Conservation (phyloP, 2,113 vertebrate genomes). For the Phyllopteryx taeniolatus region DNA sequence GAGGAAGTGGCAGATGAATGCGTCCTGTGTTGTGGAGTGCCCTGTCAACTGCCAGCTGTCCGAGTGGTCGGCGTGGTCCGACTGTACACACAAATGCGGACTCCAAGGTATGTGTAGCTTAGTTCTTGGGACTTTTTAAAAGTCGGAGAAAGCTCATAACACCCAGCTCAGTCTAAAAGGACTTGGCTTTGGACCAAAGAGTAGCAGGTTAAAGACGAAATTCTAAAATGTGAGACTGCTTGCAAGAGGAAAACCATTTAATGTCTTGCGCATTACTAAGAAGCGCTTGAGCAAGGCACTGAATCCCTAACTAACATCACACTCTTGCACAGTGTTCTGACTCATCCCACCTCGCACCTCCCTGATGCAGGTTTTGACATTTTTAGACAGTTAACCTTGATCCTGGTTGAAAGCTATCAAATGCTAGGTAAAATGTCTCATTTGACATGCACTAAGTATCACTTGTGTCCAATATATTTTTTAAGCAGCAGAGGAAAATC, state of each 20-base stretch:
- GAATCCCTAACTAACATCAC: too few species aligned
- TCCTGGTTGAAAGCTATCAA: too few species aligned
- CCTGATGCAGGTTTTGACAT: too few species aligned
- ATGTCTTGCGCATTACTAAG: neutral
- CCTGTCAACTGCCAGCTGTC: slow-evolving; percentile 96
- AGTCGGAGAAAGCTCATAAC: neutral
- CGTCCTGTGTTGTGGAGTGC: slow-evolving; percentile 88
- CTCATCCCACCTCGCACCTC: too few species aligned
- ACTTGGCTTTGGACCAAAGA: neutral
- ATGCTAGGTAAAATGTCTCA: too few species aligned
- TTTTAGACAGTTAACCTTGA: too few species aligned
- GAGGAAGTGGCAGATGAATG: slow-evolving; percentile 93
- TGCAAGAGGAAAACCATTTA: too few species aligned
- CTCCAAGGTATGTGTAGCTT: slow-evolving; percentile 81
- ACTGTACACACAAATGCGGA: slow-evolving; percentile 89
- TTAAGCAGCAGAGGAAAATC: too few species aligned
- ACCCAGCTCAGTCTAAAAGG: neutral
- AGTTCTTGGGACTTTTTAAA: neutral
- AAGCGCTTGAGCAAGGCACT: too few species aligned
- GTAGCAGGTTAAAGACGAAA: neutral
- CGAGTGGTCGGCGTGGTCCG: slow-evolving; percentile 92
- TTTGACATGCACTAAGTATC: too few species aligned
- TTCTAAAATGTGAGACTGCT: neutral
- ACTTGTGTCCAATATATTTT: too few species aligned
- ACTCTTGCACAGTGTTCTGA: too few species aligned